Conservation (phyloP, 2,797 vertebrate species). For the Acrossocheilus fasciatus region DNA sequence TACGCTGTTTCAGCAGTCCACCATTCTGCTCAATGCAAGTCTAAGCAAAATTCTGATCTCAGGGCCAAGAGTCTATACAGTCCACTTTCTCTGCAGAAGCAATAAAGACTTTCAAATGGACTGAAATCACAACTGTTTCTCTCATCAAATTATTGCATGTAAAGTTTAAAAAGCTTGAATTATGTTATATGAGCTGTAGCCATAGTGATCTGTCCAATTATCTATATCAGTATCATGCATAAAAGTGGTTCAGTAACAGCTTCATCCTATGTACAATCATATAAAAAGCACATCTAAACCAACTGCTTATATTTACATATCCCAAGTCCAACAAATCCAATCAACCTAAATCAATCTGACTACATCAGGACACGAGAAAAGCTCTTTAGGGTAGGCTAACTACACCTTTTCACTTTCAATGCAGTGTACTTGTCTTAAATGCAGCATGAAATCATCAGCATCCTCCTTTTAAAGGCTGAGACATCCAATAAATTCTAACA, state of each 20-base stretch:
- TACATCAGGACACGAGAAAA: not conserved
- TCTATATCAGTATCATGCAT: not conserved
- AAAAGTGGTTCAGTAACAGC: not conserved
- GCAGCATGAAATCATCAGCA: not conserved
- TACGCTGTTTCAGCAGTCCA: conserved; percentile 48
- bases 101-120: conserved; percentile 1
- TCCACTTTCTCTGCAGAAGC: conserved; percentile 5
- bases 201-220: not conserved
- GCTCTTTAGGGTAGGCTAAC: not conserved
- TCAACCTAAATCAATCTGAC: not conserved
- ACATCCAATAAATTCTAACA: not conserved
- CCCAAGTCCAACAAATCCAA: not conserved
- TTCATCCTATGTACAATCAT: not conserved
- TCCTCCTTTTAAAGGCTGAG: not conserved
- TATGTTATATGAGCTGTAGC: not conserved
- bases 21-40: conserved; percentile 36
- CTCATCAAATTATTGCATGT: not conserved
- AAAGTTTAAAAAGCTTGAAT: not conserved
- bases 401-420: not conserved
- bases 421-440: not conserved
- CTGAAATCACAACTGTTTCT: not conserved
- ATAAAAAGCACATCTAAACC: not conserved
- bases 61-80: not conserved
- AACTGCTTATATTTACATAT: not conserved
- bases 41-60: conserved; percentile 46